Evolutionary conservation across 2,113 vertebrate genomes (phyloP), one percentile per base, ranked within the genome.

Genomic region (Notothenia rossii): DNA sequence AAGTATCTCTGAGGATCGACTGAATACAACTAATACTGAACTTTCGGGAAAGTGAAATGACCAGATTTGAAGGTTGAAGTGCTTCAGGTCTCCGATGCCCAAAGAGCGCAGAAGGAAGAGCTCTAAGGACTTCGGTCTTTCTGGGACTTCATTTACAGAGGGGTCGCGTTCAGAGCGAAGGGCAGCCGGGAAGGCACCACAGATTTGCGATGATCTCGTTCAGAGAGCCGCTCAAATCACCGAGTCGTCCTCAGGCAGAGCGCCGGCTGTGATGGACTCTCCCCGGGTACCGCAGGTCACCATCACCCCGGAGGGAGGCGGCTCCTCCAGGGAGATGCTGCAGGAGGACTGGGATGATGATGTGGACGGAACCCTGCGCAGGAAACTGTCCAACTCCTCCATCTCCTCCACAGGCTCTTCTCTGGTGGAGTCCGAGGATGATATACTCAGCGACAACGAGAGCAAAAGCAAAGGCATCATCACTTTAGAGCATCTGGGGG

Each of bases 351-450:
- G 89, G 79, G 95, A 64, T 29, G 94, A 67, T 54, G 89, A 79
- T 61, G 93, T 93, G 67, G 86, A 95, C 77, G 94, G 95, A 15
- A 82, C 89, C 64, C 93, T 95, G 86, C 93, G 96, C 50, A 96
- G 98, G 75, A 93, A 96, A 71, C 95, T 96, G 33, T 99, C 98
- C 92, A 98, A 92, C 89, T 98, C 98, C 43, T 99, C 98, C 6
- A 92, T 99, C 66, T 99, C 98, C 64, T 99, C 98, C 77, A 97
- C 96, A 0, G 98, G 98, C 56, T 99, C 98, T 71, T 99, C 98
- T 15, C 95, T 93, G 5, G 90, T 94, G 80, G 98, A 99, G 89
- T 99, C 98, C 3, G 98, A 99, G 92, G 98, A 98, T 75, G 98
- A 99, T 49, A 83, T 99, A 53, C 93, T 98, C 70, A 98, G 97